Evolutionary conservation across 2,888 invertebrate species (phyloP).

Genomic region (Dilophus febrilis): DNA sequence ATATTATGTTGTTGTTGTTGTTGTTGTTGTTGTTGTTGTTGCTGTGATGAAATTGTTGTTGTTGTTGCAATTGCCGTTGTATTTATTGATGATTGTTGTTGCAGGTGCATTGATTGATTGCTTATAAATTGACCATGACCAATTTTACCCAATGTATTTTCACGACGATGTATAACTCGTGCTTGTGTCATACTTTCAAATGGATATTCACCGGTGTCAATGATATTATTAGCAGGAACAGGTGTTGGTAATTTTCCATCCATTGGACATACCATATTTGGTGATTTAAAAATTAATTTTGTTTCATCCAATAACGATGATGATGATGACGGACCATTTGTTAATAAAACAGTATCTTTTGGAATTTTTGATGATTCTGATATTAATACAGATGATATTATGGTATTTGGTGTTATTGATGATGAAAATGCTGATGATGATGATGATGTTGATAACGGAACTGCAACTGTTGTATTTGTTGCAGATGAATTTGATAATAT

Average conservation of each 20-base stretch:
- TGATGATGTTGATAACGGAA: constrained; percentile 1
- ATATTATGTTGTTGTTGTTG: constrained; percentile 15
- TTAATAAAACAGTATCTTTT: constrained; percentile 14
- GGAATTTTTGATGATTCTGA: constrained; percentile 6
- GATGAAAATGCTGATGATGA: constrained; percentile 1
- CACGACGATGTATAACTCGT: constrained; percentile 66
- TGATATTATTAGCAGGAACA: constrained; percentile 38
- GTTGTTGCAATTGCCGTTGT: constrained; percentile 12
- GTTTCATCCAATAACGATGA: not conserved
- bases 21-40: constrained; percentile 2
- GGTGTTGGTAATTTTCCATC: constrained; percentile 44
- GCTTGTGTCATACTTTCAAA: constrained; percentile 86
- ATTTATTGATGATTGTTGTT: constrained; percentile 26
- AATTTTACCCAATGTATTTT: constrained; percentile 34
- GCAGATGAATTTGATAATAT: constrained; percentile 5
- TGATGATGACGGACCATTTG: constrained; percentile 13
- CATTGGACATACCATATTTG: constrained; percentile 77
- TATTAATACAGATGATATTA: constrained; percentile 12
- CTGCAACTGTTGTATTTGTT: not conserved
- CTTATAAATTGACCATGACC: constrained; percentile 2
- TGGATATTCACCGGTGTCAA: constrained; percentile 49
- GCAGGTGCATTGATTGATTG: constrained; percentile 16
- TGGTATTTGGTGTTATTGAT: constrained; percentile 9
- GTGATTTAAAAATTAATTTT: constrained; percentile 44
- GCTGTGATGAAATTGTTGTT: not conserved